phyloP scores from a whole-genome alignment of 2,797 vertebrate genomes.

The Acanthis flammea region DNA sequence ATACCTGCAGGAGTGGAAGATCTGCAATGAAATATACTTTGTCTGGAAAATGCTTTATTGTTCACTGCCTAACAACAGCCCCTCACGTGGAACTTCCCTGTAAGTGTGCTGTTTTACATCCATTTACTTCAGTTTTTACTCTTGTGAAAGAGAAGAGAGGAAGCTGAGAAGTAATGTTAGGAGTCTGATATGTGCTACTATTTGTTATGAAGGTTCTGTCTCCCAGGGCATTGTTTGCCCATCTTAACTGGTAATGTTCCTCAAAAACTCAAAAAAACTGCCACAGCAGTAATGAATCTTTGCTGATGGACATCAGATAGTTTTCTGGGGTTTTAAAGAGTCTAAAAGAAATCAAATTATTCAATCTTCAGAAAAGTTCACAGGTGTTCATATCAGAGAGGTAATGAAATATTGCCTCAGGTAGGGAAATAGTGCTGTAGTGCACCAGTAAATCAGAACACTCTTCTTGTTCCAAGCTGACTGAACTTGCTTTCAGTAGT shows the following conservation, averaged over 20 bases:
- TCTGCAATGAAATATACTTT: background rate
- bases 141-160: background rate
- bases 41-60: background rate
- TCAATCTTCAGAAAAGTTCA: conserved; percentile 20
- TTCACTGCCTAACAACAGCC: background rate
- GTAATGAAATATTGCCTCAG: background rate
- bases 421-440: background rate
- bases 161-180: background rate
- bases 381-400: background rate
- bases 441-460: background rate
- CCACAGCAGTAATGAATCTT: background rate
- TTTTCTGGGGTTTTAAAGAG: conserved; percentile 5
- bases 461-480: background rate
- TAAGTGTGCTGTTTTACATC: background rate
- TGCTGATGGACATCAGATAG: conserved; percentile 15
- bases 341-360: conserved; percentile 2
- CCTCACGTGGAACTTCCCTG: background rate
- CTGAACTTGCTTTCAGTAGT: conserved; percentile 11
- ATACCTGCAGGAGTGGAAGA: background rate
- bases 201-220: background rate
- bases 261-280: background rate
- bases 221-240: background rate
- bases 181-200: background rate
- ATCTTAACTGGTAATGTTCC: background rate
- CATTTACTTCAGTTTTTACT: background rate